These are phyloP conservation scores for Corythoichthys intestinalis DNA, from an alignment of 2,113 vertebrate genomes.

Conservation along the genomic window DNA sequence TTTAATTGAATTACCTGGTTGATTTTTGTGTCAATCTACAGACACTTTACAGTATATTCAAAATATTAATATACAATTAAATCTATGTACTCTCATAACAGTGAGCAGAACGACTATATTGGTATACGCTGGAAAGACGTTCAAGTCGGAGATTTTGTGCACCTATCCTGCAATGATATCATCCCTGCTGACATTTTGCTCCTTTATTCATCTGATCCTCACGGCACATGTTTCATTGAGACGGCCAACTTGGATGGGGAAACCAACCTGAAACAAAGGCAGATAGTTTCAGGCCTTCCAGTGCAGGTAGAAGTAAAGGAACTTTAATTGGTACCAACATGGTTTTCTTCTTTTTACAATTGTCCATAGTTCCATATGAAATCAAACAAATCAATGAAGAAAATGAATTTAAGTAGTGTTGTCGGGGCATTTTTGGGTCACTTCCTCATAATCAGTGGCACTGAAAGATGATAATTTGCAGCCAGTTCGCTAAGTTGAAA, in stretches of 20 bases:
- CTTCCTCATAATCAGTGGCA: no score
- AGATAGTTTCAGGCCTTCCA: constrained; percentile 80
- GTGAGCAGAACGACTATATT: constrained; percentile 76
- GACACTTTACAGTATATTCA: no score
- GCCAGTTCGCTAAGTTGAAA: no score
- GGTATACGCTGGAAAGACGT: constrained; percentile 85
- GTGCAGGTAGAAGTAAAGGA: constrained; percentile 70
- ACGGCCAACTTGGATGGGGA: constrained; percentile 91
- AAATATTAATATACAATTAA: background rate
- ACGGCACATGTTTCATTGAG: constrained; percentile 90
- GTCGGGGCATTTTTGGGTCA: no score
- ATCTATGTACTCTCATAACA: constrained; percentile 38
- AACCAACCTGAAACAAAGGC: constrained; percentile 90
- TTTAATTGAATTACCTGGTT: no score
- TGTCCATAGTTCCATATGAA: no score
- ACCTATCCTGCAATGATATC: constrained; percentile 85
- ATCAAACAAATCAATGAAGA: no score
- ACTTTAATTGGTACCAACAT: background rate
- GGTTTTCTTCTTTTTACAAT: background rate
- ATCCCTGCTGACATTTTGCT: constrained; percentile 91
- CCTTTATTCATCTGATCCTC: constrained; percentile 84
- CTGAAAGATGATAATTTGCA: no score
- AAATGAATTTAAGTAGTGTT: no score
- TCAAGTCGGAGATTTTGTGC: constrained; percentile 86
- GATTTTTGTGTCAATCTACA: no score